Evolutionary conservation across 2,797 vertebrate species (phyloP).

Genomic region (Gymnoscopelus braueri): DNA sequence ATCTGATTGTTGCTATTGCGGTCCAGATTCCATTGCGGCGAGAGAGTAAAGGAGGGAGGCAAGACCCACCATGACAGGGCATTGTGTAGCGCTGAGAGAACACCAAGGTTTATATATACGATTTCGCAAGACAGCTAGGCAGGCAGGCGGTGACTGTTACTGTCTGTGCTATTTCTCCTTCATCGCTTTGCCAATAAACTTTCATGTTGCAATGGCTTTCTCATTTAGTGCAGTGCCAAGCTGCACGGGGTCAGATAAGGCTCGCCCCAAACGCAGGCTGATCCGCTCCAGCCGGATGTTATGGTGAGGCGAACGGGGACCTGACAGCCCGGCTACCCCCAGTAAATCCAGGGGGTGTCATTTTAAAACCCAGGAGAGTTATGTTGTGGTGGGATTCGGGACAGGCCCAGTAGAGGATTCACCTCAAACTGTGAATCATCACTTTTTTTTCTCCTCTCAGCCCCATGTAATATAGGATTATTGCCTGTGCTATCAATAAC

Average conservation of each 20-base stretch:
- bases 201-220: constrained; percentile 62
- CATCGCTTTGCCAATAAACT: constrained; percentile 62
- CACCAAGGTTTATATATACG: not conserved
- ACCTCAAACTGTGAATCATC: too few relatives aligned
- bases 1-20: too few relatives aligned
- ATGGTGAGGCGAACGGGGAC: constrained; percentile 37
- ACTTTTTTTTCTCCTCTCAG: too few relatives aligned
- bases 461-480: too few relatives aligned
- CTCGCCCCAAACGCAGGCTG: constrained; percentile 49
- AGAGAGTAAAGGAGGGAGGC: too few relatives aligned
- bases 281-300: constrained; percentile 59
- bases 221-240: constrained; percentile 68
- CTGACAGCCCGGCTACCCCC: constrained; percentile 43
- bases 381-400: too few relatives aligned
- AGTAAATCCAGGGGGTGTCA: constrained; percentile 41
- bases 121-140: not conserved
- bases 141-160: constrained; percentile 42
- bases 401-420: too few relatives aligned
- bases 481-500: too few relatives aligned
- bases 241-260: constrained; percentile 72
- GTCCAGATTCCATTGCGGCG: too few relatives aligned
- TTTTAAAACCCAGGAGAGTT: constrained; percentile 30
- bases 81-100: too few relatives aligned
- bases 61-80: too few relatives aligned
- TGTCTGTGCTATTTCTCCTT: constrained; percentile 65